Conservation (phyloP, 2,888 invertebrate species). For the Ormyrus labotus region DNA sequence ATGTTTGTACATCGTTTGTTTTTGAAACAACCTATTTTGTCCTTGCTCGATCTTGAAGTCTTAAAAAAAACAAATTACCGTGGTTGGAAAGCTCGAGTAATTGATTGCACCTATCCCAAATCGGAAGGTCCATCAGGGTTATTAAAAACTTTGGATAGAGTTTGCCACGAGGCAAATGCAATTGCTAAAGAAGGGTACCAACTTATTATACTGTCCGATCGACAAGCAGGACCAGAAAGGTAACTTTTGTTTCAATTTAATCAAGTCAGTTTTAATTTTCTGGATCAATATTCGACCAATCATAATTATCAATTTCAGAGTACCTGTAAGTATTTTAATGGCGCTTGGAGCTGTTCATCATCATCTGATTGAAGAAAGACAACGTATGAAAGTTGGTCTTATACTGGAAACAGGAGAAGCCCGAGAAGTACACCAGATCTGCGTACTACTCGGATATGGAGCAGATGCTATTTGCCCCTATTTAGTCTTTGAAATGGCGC, state of each 20-base stretch:
- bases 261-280: neutral
- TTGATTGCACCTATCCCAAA: slow-evolving; percentile 92
- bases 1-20: slow-evolving; percentile 93
- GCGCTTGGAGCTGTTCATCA: slow-evolving; percentile 97
- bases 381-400: slow-evolving; percentile 96
- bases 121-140: slow-evolving; percentile 86
- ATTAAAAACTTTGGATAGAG: slow-evolving; percentile 85
- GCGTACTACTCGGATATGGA: slow-evolving; percentile 96
- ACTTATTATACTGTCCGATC: slow-evolving; percentile 91
- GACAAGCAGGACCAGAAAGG: slow-evolving; percentile 79
- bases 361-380: slow-evolving; percentile 93
- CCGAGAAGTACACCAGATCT: slow-evolving; percentile 96
- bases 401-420: slow-evolving; percentile 98
- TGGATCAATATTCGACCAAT: neutral
- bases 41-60: slow-evolving; percentile 92
- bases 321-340: slow-evolving; percentile 88
- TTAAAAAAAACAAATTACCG: slow-evolving; percentile 89
- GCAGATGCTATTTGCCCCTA: slow-evolving; percentile 99
- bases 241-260: slow-evolving; percentile 42
- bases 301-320: slow-evolving; percentile 70
- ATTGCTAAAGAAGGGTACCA: slow-evolving; percentile 89
- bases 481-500: slow-evolving; percentile 94
- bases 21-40: slow-evolving; percentile 95
- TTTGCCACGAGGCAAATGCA: slow-evolving; percentile 87
- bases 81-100: slow-evolving; percentile 91